Evolutionary conservation across 2,113 vertebrate species (phyloP), one percentile per base, ranked within the genome.

Genomic region (Macquaria ambigua): DNA sequence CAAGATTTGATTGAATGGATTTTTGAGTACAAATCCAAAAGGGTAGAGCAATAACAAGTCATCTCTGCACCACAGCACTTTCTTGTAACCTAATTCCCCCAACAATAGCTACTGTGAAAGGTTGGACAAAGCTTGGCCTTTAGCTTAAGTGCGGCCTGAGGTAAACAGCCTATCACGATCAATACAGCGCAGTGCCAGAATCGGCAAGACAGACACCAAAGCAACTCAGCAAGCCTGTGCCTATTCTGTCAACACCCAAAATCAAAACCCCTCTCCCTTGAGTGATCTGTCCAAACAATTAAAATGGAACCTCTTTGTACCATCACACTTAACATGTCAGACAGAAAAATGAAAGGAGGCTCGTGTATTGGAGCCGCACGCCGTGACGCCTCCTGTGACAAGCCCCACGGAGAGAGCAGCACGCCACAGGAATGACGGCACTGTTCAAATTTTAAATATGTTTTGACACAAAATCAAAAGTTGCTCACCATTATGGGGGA

Each of bases 241-340:
- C 90, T 92, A 93, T 96, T 96, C 95, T 95, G 94, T 95, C 95
- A 96, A 94, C 92, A 93, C 81, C 89, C 84, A 73, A 84, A 94
- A 95, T 95, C 94, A 94, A 95, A 95, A 91, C 89, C 18, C 28
- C 84, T 87, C 89, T 92, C 93, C 93, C 93, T 58, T 87, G 95
- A 95, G 93, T 94, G 92, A 95, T 95, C 93, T 94, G 93, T 93
- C 93, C 91, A 95, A 96, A 96, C 94, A 96, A 95, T 96, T 95
- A 95, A 93, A 94, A 94, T 77, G 90, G 91, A 93, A 79, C 89
- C 90, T 90, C 93, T 94, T 94, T 93, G 93, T 94, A 92, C 76
- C 92, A 93, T 95, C 93, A 91, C 89, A 94, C 91, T 94, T 93
- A 94, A 93, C 91, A 64, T 94, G 93, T 95, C 93, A 95, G 88